phyloP scores from a whole-genome alignment of 2,113 vertebrate genomes.

The Paramisgurnus dabryanus region DNA sequence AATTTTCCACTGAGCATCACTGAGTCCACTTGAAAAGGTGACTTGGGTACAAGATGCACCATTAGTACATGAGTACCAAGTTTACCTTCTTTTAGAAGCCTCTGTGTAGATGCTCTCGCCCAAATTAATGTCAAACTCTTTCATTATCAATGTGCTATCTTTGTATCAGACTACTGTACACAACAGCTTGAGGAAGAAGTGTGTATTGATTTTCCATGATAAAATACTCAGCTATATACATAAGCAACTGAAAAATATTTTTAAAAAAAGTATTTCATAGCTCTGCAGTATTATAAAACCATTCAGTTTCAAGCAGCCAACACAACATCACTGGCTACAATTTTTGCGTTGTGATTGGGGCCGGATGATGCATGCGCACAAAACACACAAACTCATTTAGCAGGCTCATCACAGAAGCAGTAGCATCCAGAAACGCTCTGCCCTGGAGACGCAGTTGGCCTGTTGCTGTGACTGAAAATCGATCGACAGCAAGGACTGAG shows the following conservation, averaged over 20 bases:
- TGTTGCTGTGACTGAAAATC: conserved; percentile 21
- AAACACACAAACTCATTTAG: conserved; percentile 20
- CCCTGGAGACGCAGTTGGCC: conserved; percentile 29
- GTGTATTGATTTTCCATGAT: too few species aligned
- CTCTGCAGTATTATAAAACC: not conserved
- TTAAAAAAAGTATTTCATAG: too few species aligned
- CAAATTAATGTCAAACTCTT: not conserved
- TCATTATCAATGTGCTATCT: not conserved
- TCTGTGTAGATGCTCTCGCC: not conserved
- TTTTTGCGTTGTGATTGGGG: too few species aligned
- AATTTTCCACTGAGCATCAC: too few species aligned
- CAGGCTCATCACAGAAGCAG: conserved; percentile 25
- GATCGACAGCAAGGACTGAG: conserved; percentile 50
- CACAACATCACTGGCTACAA: too few species aligned
- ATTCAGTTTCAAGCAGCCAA: too few species aligned
- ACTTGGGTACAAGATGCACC: too few species aligned
- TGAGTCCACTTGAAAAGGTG: too few species aligned
- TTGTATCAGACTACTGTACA: not conserved
- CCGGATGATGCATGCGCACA: not conserved
- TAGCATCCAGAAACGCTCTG: conserved; percentile 47
- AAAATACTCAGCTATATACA: too few species aligned
- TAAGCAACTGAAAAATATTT: not conserved
- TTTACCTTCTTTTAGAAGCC: too few species aligned
- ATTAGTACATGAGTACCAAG: too few species aligned
- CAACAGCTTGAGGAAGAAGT: not conserved